Conservation (phyloP, 2,888 invertebrate genomes). For the Dynastes hyllus region DNA sequence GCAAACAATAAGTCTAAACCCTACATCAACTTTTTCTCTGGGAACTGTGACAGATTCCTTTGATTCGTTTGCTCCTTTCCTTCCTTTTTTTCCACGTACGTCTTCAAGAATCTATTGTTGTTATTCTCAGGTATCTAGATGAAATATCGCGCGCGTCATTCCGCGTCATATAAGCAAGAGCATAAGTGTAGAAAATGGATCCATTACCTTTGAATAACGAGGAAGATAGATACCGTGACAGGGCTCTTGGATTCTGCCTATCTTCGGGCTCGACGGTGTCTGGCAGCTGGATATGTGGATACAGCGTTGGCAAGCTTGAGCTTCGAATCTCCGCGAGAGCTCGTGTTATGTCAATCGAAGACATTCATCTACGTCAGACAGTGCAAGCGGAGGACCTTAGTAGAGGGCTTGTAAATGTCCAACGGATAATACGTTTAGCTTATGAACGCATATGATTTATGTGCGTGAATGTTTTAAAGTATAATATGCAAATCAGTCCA, state of each 20-base stretch:
- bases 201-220: constrained; percentile 17
- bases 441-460: too few species aligned
- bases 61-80: too few species aligned
- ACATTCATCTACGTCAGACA: constrained; percentile 14
- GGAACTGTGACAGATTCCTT: too few species aligned
- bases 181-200: constrained; percentile 6
- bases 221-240: constrained; percentile 7
- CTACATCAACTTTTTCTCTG: too few species aligned
- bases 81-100: too few species aligned
- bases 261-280: background rate
- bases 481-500: too few species aligned
- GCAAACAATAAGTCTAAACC: too few species aligned
- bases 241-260: background rate
- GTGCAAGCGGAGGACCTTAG: background rate
- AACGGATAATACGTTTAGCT: too few species aligned
- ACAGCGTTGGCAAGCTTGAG: background rate
- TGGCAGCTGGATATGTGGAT: background rate
- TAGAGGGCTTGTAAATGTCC: too few species aligned
- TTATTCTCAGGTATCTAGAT: background rate
- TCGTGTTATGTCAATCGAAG: constrained; percentile 10
- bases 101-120: too few species aligned
- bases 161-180: background rate
- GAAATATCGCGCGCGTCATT: background rate
- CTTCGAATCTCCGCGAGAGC: background rate
- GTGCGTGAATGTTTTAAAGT: too few species aligned